These are phyloP conservation scores for Drosophila falleni DNA, from an alignment of 2,888 invertebrate species.

Conservation along the genomic window DNA sequence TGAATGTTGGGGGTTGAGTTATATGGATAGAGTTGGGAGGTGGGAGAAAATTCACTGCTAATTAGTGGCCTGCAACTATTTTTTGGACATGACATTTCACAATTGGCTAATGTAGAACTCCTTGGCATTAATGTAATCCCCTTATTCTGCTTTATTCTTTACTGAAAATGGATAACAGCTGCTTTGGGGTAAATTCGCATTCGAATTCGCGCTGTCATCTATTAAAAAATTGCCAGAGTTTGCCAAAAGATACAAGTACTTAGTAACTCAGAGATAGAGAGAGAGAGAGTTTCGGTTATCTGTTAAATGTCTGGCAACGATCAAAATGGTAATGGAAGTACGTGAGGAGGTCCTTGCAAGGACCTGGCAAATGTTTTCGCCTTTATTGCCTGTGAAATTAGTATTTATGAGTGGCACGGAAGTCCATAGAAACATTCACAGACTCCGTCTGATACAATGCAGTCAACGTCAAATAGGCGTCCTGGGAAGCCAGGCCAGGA, in stretches of 20 bases:
- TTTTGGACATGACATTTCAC: slow-evolving; percentile 20
- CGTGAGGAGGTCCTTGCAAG: slow-evolving; percentile 50
- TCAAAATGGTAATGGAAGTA: slow-evolving; percentile 67
- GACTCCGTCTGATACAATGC: slow-evolving; percentile 33
- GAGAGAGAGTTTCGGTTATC: slow-evolving; percentile 56
- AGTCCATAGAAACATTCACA: slow-evolving; percentile 32
- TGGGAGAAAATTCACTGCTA: slow-evolving; percentile 31
- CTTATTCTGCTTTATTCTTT: not conserved
- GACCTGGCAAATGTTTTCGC: slow-evolving; percentile 79
- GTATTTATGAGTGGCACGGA: slow-evolving; percentile 83
- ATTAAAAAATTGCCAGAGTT: slow-evolving; percentile 75
- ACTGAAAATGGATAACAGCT: slow-evolving; percentile 10
- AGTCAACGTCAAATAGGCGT: slow-evolving; percentile 61
- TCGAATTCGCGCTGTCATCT: slow-evolving; percentile 65
- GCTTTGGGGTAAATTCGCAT: slow-evolving; percentile 19
- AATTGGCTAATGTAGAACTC: slow-evolving; percentile 3
- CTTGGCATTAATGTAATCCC: not conserved
- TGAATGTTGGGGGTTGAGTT: not conserved
- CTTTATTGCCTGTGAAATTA: slow-evolving; percentile 86
- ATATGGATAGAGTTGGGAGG: too few relatives aligned
- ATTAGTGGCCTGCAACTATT: slow-evolving; percentile 59
- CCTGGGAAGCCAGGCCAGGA: slow-evolving; percentile 71
- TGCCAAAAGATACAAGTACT: slow-evolving; percentile 21
- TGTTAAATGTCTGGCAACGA: slow-evolving; percentile 73
- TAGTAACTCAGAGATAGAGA: slow-evolving; percentile 7